Conservation (phyloP, 2,113 vertebrate genomes). For the Chroicocephalus ridibundus region DNA sequence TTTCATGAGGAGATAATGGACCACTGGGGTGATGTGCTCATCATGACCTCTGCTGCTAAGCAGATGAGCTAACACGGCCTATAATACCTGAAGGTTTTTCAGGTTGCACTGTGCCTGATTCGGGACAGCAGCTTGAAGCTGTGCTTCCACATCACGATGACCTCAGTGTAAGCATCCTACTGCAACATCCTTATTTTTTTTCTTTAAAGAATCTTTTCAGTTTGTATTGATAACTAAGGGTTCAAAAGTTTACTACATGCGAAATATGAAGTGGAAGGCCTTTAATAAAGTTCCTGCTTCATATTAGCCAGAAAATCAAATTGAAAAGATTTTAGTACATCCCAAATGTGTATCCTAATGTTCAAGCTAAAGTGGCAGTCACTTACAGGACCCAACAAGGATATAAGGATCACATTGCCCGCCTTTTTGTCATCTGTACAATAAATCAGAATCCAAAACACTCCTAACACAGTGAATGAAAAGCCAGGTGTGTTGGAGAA, state of each 20-base stretch:
- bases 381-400: neutral
- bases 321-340: neutral
- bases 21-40: constrained; percentile 11
- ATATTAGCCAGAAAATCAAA: neutral
- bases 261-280: neutral
- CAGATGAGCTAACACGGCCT: constrained; percentile 7
- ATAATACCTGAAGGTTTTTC: constrained; percentile 14
- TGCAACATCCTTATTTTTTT: neutral
- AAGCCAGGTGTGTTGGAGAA: neutral
- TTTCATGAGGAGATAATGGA: constrained; percentile 59
- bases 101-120: neutral
- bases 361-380: neutral
- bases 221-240: neutral
- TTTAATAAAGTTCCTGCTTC: neutral
- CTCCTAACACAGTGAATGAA: neutral
- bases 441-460: neutral
- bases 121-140: neutral
- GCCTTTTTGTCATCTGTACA: neutral
- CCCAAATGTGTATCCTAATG: neutral
- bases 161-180: neutral
- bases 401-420: neutral
- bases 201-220: neutral
- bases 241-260: neutral
- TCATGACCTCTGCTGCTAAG: constrained; percentile 54
- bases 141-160: neutral